Base-by-base conservation (phyloP, 2,797 vertebrate species). In the Catharus ustulatus region DNA sequence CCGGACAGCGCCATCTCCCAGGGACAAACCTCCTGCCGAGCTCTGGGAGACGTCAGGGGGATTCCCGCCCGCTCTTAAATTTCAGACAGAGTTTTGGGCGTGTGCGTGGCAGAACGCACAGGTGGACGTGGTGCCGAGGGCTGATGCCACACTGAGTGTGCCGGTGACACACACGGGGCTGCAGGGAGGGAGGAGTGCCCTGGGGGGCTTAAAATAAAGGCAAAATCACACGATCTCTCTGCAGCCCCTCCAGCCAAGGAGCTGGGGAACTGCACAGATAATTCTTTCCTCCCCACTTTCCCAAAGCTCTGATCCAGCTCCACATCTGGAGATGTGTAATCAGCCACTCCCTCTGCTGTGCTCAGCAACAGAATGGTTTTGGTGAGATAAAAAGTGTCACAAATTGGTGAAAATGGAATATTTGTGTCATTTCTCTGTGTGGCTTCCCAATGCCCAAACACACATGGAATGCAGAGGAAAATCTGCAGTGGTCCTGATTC, bases 81-180 rank as follows among this genome's bases (percentile, higher is more conserved):
- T n/a, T n/a, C n/a, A n/a, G n/a, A n/a, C 0, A 0, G 23, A 5
- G 4, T 38, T 63, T 32, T 14, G 30, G 6, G 32, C 7, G 16
- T 19, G 22, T 3, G n/a, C 34, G 30, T 16, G 45, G 30, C 7
- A 49, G 57, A 17, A 13, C 2, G n/a, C 15, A 3, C 46, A 3
- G 46, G 15, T n/a, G 63, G 52, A 5, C 30, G 36, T 29, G 34
- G 10, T n/a, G 49, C 10, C 1, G 5, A 4, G 34, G 42, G 27
- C 13, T 18, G 55, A 34, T 36, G 61, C 42, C 15, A 0, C 21
- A 1, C 51, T 1, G 1, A 13, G 64, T 3, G 34, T 36, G 18
- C 22, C 46, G 4, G 59, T 40, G 69, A 48, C 36, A 32, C 30
- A 17, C 30, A 6, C 11, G 15, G 20, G 29, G 75, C 52, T 40